phyloP scores from a whole-genome alignment of 2,797 vertebrate genomes.

The Aphelocoma californica region DNA sequence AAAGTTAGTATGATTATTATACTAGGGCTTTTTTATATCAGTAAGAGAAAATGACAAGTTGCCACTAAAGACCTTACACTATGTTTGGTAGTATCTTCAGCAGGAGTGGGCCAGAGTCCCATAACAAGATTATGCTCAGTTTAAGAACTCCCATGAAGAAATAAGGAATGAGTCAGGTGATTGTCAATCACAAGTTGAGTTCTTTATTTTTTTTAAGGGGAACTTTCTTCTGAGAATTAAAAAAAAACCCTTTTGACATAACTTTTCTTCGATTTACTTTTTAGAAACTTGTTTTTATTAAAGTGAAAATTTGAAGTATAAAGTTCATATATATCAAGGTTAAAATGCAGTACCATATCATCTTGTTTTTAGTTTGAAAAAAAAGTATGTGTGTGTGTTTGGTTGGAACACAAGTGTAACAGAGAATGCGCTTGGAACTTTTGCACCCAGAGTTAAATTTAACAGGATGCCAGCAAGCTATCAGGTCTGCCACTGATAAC shows the following conservation, averaged over 20 bases:
- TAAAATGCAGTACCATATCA: background rate
- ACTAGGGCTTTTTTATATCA: fast-evolving
- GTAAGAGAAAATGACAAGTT: background rate
- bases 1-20: background rate
- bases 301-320: background rate
- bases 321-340: background rate
- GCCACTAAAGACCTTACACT: background rate
- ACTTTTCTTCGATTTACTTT: background rate
- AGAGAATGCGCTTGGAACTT: background rate
- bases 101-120: background rate
- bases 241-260: fast-evolving
- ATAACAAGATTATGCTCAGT: background rate
- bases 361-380: background rate
- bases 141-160: background rate
- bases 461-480: background rate
- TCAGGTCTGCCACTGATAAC: background rate
- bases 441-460: background rate
- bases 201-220: background rate
- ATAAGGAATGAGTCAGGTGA: background rate
- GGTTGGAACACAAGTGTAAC: background rate
- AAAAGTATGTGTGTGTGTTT: background rate
- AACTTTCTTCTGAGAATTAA: background rate
- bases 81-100: background rate
- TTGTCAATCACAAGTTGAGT: background rate
- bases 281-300: background rate